Percentiles rank a stretch among this genome's conserved stretches.
Evolutionary conservation across 2,888 invertebrate genomes (phyloP).

Genomic region (Limnephilus auricula): DNA sequence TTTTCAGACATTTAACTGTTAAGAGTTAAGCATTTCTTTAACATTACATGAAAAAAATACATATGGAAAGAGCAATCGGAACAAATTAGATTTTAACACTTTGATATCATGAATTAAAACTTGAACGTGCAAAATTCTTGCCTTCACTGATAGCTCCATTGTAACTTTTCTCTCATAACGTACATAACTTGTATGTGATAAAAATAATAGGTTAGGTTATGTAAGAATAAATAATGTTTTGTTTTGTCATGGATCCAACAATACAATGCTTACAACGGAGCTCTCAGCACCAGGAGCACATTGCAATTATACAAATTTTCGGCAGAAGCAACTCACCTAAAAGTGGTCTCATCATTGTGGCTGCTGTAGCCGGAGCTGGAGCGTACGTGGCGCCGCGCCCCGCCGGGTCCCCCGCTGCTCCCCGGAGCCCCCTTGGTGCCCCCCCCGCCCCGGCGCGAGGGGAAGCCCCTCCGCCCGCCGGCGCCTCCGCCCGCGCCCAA

Average conservation of each 20-base stretch:
- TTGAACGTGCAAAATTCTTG: not conserved
- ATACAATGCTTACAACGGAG: not conserved
- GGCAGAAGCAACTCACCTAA: conserved; percentile 78
- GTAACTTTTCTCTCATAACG: not conserved
- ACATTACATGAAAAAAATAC: not conserved
- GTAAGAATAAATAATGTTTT: no score
- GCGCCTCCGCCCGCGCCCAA: conserved; percentile 78
- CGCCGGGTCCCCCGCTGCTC: conserved; percentile 66
- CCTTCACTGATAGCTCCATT: not conserved
- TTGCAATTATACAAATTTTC: conserved; percentile 54
- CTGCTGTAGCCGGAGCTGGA: conserved; percentile 90
- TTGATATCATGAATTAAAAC: not conserved
- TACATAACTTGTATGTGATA: not conserved
- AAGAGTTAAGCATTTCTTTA: not conserved
- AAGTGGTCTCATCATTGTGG: conserved; percentile 91
- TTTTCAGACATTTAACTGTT: not conserved
- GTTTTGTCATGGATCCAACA: no score
- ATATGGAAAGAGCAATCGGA: not conserved
- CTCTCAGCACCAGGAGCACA: not conserved
- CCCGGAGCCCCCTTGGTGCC: conserved; percentile 77
- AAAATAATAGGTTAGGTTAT: no score
- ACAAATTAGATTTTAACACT: not conserved
- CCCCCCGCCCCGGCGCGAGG: conserved; percentile 81
- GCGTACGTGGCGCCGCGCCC: conserved; percentile 85
- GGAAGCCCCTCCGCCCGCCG: conserved; percentile 75